phyloP scores from a whole-genome alignment of 2,888 invertebrate genomes.

The Eudemis profundana region DNA sequence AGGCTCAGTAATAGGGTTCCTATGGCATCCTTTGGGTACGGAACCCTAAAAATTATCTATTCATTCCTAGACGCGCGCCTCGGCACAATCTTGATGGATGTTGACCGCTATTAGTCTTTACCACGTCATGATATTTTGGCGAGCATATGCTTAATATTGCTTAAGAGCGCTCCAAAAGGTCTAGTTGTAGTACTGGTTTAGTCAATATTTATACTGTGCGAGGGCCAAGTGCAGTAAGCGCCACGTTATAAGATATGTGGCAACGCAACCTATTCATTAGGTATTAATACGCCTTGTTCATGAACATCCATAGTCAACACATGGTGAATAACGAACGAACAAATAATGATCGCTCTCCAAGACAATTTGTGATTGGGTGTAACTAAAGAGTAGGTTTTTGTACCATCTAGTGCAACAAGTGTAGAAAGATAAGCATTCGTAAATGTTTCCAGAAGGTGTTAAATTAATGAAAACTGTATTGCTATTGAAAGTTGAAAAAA shows the following conservation, averaged over 20 bases:
- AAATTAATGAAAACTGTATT: not conserved
- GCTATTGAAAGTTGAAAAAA: conserved; percentile 11
- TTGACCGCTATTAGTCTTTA: no score
- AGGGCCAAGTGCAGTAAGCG: conserved; percentile 15
- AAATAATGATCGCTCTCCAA: conserved; percentile 16
- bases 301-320: conserved; percentile 16
- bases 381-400: not conserved
- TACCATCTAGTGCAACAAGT: conserved; percentile 1
- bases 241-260: conserved; percentile 24
- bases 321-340: conserved; percentile 7
- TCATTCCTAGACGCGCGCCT: no score
- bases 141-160: no score
- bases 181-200: no score
- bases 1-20: no score
- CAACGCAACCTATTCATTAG: conserved; percentile 19
- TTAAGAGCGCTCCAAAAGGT: no score
- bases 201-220: no score
- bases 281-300: conserved; percentile 21
- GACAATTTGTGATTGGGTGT: conserved; percentile 28
- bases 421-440: not conserved
- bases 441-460: conserved; percentile 19
- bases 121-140: no score
- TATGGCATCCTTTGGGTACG: no score
- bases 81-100: no score
- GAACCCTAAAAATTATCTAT: no score